Evolutionary conservation across 2,888 invertebrate species (phyloP).

Genomic region (Criorhina ranunculi): DNA sequence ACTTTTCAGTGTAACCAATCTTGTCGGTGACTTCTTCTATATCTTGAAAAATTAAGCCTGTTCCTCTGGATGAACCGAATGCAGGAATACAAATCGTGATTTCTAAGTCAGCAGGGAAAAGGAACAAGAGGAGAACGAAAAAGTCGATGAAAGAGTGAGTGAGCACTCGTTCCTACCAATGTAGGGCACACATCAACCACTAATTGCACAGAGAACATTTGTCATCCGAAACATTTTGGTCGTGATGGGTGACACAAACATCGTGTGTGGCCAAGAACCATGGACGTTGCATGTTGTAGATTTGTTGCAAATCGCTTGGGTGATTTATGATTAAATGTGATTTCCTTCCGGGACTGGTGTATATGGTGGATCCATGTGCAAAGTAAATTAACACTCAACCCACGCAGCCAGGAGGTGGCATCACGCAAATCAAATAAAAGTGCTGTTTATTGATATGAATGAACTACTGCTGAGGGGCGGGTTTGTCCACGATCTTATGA

Average conservation of each 20-base stretch:
- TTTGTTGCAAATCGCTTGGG: slow-evolving; percentile 64
- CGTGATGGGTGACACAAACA: slow-evolving; percentile 64
- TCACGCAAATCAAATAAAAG: slow-evolving; percentile 64
- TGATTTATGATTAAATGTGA: slow-evolving; percentile 68
- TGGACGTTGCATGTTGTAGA: slow-evolving; percentile 42
- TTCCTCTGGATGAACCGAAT: slow-evolving; percentile 51
- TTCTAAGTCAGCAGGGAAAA: slow-evolving; percentile 38
- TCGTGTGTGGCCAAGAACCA: slow-evolving; percentile 68
- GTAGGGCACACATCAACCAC: slow-evolving; percentile 70
- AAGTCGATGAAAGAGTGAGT: slow-evolving; percentile 60
- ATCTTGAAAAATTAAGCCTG: slow-evolving; percentile 66
- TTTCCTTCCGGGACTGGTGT: slow-evolving; percentile 64
- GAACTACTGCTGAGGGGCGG: slow-evolving; percentile 22
- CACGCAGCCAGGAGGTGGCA: slow-evolving; percentile 54
- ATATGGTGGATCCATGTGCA: slow-evolving; percentile 34
- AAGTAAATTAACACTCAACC: slow-evolving; percentile 70
- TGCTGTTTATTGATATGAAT: slow-evolving; percentile 58
- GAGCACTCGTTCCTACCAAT: slow-evolving; percentile 56
- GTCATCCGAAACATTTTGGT: slow-evolving; percentile 70
- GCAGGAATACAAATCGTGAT: slow-evolving; percentile 66
- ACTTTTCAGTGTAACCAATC: slow-evolving; percentile 47
- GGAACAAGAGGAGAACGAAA: slow-evolving; percentile 1
- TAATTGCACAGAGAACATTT: slow-evolving; percentile 73
- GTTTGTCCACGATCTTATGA: not conserved
- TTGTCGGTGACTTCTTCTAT: slow-evolving; percentile 44